Evolutionary conservation across 2,888 invertebrate genomes (phyloP).

Genomic region (Cancer borealis): DNA sequence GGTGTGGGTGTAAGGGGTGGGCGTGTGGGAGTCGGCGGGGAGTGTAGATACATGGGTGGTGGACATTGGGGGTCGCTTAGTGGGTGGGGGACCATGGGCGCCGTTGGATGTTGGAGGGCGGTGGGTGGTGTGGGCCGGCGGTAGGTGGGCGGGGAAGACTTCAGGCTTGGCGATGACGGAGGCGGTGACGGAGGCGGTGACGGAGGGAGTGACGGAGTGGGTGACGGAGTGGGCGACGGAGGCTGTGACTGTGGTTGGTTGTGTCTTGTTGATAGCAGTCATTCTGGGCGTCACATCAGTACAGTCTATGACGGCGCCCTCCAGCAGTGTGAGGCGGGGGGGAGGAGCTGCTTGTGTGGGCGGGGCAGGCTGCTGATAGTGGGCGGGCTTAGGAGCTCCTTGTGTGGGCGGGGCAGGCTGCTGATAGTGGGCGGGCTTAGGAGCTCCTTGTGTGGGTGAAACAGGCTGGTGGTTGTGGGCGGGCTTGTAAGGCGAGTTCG

Average conservation of each 20-base stretch:
- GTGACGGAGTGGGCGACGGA: slow-evolving; percentile 23
- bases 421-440: too few relatives aligned
- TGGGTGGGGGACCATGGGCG: slow-evolving; percentile 21
- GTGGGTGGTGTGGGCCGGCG: neutral
- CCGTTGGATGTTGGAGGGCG: neutral
- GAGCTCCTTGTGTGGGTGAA: too few relatives aligned
- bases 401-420: neutral
- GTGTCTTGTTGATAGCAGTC: slow-evolving; percentile 61
- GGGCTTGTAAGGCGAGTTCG: too few relatives aligned
- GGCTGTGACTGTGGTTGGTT: neutral
- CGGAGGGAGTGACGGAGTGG: too few relatives aligned
- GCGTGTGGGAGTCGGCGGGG: too few relatives aligned
- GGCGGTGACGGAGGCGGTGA: neutral
- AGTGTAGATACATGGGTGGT: neutral
- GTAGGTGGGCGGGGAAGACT: neutral
- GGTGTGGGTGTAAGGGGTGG: slow-evolving; percentile 24
- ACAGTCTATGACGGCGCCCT: slow-evolving; percentile 66
- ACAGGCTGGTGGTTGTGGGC: too few relatives aligned
- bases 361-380: neutral
- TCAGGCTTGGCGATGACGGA: neutral
- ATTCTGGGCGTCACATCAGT: slow-evolving; percentile 68
- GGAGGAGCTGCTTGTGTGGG: neutral
- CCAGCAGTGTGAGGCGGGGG: neutral
- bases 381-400: neutral
- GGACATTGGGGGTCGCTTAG: neutral